Evolutionary conservation across 2,888 invertebrate species (phyloP).

Genomic region (Oxycera nigricornis): DNA sequence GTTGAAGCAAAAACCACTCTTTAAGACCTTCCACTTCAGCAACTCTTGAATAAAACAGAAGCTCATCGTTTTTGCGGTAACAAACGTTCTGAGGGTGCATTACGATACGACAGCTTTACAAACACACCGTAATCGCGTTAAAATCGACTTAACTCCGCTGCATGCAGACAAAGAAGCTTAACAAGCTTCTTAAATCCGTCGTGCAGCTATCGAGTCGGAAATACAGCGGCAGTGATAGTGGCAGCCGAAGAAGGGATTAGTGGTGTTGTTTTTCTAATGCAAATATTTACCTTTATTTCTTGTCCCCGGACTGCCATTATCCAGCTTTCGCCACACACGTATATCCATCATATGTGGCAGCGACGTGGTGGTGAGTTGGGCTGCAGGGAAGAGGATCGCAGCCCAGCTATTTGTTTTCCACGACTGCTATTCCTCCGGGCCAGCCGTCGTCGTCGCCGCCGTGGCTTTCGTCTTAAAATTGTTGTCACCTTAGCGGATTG

Average conservation of each 20-base stretch:
- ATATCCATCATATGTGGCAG: not conserved
- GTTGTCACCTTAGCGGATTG: not conserved
- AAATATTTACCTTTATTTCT: slow-evolving; percentile 13
- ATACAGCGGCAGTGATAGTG: not conserved
- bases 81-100: not conserved
- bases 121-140: slow-evolving; percentile 31
- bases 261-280: slow-evolving; percentile 35
- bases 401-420: not conserved
- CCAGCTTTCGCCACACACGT: not conserved
- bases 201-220: not conserved
- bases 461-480: not conserved
- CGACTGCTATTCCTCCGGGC: not conserved
- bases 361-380: not conserved
- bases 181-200: not conserved
- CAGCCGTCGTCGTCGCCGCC: not conserved
- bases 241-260: slow-evolving; percentile 21
- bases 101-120: slow-evolving; percentile 24
- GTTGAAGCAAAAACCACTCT: not conserved
- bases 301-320: not conserved
- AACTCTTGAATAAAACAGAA: not conserved
- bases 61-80: slow-evolving; percentile 30
- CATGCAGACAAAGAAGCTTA: slow-evolving; percentile 33
- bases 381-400: slow-evolving; percentile 11
- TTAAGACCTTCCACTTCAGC: not conserved
- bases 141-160: slow-evolving; percentile 29